These are phyloP conservation scores for Dilophus febrilis DNA, from an alignment of 2,888 invertebrate species.

Conservation along the genomic window DNA sequence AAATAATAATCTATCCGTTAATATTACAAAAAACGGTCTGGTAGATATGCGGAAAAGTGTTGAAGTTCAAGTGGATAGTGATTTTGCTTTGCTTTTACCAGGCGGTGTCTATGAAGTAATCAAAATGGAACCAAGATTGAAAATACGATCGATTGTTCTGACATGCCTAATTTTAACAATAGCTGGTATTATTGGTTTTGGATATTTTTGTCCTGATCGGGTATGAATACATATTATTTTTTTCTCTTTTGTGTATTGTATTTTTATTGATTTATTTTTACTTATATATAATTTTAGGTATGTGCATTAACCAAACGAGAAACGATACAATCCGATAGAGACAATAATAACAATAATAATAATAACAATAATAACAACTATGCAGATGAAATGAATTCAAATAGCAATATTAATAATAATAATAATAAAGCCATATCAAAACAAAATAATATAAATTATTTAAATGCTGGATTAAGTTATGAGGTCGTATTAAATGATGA, in stretches of 20 bases:
- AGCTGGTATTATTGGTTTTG: conserved; percentile 74
- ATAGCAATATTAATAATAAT: too few species aligned
- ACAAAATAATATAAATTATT: conserved; percentile 24
- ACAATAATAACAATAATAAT: too few species aligned
- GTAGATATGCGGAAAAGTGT: conserved; percentile 55
- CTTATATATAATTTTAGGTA: too few species aligned
- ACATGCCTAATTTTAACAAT: conserved; percentile 68
- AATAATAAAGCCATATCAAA: conserved; percentile 5
- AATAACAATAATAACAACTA: too few species aligned
- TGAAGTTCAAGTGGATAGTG: conserved; percentile 70
- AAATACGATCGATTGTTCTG: conserved; percentile 60
- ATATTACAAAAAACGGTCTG: too few species aligned
- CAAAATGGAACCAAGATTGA: conserved; percentile 73
- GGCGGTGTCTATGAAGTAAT: conserved; percentile 65
- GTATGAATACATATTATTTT: conserved; percentile 31
- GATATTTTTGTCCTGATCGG: conserved; percentile 80
- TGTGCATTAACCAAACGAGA: conserved; percentile 55
- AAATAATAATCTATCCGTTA: too few species aligned
- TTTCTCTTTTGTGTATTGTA: too few species aligned
- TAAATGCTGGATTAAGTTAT: conserved; percentile 58
- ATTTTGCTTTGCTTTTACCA: conserved; percentile 60
- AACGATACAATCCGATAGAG: conserved; percentile 27
- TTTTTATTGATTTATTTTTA: too few species aligned
- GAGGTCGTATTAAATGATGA: conserved; percentile 75
- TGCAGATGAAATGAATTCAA: conserved; percentile 19